Percentiles rank a stretch among this genome's conserved stretches.
These are phyloP conservation scores for Cyprinus carpio DNA, from an alignment of 2,113 vertebrate genomes.

Conservation along the genomic window DNA sequence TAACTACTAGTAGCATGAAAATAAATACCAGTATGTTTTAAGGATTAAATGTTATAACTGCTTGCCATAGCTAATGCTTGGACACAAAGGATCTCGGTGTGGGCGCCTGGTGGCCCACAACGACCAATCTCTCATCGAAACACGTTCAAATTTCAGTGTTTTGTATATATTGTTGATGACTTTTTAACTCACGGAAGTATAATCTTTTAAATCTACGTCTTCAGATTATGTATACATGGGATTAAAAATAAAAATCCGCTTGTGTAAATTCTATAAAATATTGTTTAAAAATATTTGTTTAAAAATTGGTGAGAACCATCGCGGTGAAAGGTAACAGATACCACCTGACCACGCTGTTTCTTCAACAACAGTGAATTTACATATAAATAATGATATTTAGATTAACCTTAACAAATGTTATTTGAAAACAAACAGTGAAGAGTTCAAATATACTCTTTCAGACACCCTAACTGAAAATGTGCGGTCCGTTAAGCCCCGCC, in stretches of 20 bases:
- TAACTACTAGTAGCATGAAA: no score
- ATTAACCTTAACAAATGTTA: not conserved
- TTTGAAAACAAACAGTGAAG: not conserved
- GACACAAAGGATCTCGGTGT: not conserved
- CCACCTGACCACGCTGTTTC: not conserved
- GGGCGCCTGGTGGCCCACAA: conserved; percentile 10
- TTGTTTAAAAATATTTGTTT: no score
- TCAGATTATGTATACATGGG: not conserved
- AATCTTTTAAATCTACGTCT: not conserved
- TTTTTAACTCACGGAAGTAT: not conserved
- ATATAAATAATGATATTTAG: not conserved
- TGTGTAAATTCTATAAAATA: not conserved
- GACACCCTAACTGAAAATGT: not conserved
- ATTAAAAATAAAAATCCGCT: not conserved
- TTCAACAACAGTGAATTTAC: not conserved
- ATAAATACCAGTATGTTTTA: not conserved
- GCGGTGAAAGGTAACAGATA: not conserved
- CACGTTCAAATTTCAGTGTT: no score
- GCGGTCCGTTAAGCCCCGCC: not conserved
- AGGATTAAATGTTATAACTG: not conserved
- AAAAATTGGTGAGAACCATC: no score
- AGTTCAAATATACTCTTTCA: not conserved
- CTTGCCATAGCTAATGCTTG: not conserved
- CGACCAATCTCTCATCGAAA: no score
- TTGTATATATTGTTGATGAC: not conserved